Base-by-base conservation (phyloP, 2,888 invertebrate genomes). In the Chironomus riparius region DNA sequence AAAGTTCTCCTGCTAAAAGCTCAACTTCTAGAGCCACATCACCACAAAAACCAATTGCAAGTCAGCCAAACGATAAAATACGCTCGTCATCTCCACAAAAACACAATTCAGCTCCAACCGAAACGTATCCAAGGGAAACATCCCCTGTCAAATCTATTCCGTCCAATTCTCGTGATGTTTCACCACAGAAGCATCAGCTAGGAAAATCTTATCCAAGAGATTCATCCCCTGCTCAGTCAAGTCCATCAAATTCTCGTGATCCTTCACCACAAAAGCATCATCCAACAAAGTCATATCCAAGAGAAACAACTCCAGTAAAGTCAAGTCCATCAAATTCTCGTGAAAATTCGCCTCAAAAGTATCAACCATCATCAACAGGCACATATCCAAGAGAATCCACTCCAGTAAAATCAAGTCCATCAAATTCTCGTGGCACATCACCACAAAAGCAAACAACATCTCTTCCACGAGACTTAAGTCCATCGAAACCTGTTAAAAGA, bases 281-380 rank as follows among this genome's bases (percentile, higher is more conserved):
- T 62, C 79, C 78, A 72, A 77, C 77, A 0, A 79, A 78, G 68
- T 77, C 78, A 15, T 77, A 79, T n/a, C 78, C 79, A 68, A n/a
- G n/a, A 21, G 24, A 24, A 22, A 24, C 68, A 6, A n/a, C 47
- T 1, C 70, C 70, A 48, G 18, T 10, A 0, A 70, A 70, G 4
- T 70, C 70, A 48, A 10, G 47, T 47, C 47, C 70, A 15, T 56
- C 56, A 4, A 48, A 18, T 7, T 47, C 70, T 12, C 28, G 18
- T 6, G 56, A 5, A 5, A 4, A 2, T 5, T 56, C 56, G 3
- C 56, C 56, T 5, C 56, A 56, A 56, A 56, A 56, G 18, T 18
- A 56, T 3, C 38, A 38, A 10, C 7, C 48, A 15, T n/a, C 50
- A 28, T 15, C 50, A 50, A 48, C 24, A 15, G 50, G 12, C 13